Conservation (phyloP, 2,113 vertebrate species). For the Nanorana parkeri region DNA sequence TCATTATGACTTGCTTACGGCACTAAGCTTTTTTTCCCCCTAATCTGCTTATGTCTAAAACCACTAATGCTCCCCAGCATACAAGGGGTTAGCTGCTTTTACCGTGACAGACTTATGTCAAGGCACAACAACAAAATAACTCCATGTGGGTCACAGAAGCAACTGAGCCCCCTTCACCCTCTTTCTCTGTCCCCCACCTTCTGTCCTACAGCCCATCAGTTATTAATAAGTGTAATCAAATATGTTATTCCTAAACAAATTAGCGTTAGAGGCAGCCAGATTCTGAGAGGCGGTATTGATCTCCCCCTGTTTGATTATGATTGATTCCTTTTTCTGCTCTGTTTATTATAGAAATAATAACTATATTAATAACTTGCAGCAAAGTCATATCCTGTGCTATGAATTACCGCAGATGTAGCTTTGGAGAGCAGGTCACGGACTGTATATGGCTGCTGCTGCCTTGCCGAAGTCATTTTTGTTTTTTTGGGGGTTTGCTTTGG, state of each 20-base stretch:
- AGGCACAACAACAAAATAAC: neutral
- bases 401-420: constrained; percentile 2
- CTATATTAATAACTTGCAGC: constrained; percentile 51
- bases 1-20: constrained; percentile 29
- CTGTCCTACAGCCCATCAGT: constrained; percentile 56
- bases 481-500: neutral
- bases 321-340: constrained; percentile 42
- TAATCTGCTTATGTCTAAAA: constrained; percentile 41
- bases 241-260: constrained; percentile 54
- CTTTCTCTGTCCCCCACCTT: neutral
- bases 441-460: neutral
- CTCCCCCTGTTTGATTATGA: constrained; percentile 47
- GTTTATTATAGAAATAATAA: constrained; percentile 55
- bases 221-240: constrained; percentile 53
- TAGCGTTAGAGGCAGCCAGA: constrained; percentile 39
- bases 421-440: neutral
- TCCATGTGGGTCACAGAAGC: neutral
- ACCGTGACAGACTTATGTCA: neutral
- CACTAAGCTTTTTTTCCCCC: constrained; percentile 30
- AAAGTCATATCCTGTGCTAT: constrained; percentile 37
- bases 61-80: constrained; percentile 7
- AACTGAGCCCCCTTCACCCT: constrained; percentile 10
- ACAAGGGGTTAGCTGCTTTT: constrained; percentile 22
- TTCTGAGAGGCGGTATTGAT: constrained; percentile 43
- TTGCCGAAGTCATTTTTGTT: neutral